Conservation (phyloP, 1,140 invertebrate genomes). For the Drosophila suzukii region DNA sequence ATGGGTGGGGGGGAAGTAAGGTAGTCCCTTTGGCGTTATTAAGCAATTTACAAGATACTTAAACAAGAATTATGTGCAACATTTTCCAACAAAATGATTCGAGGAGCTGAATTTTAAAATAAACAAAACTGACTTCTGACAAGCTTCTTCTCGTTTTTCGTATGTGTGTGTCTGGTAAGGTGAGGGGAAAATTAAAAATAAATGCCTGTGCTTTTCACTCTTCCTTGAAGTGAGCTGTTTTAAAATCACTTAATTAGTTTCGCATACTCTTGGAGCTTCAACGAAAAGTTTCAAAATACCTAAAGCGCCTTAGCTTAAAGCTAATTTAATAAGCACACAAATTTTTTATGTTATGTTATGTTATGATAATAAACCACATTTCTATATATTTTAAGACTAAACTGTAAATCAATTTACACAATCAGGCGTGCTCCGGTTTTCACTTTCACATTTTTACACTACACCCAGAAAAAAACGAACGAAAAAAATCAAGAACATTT, state of each 20-base stretch:
- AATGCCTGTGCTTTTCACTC: constrained; percentile 34
- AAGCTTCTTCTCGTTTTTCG: constrained; percentile 14
- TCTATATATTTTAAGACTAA: too few species aligned
- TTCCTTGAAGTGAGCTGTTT: constrained; percentile 1
- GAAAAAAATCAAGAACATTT: too few species aligned
- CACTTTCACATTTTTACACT: too few species aligned
- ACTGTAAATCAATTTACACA: too few species aligned
- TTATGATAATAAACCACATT: too few species aligned
- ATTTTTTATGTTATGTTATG: too few species aligned
- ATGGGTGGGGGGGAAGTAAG: constrained; percentile 7
- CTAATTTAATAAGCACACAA: too few species aligned
- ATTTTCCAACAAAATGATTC: constrained; percentile 83
- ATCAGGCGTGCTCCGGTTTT: too few species aligned
- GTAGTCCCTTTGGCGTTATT: constrained; percentile 80
- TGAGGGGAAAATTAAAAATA: constrained; percentile 63
- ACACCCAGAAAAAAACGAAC: too few species aligned
- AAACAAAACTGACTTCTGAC: constrained; percentile 79
- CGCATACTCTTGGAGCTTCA: background rate
- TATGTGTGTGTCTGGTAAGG: constrained; percentile 12
- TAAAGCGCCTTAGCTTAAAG: too few species aligned
- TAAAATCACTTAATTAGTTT: constrained; percentile 4
- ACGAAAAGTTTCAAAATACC: background rate
- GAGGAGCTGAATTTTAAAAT: constrained; percentile 80
- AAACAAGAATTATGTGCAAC: constrained; percentile 83
- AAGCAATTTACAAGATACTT: constrained; percentile 84